Percentiles rank a stretch among this genome's conserved stretches.
Evolutionary conservation across 2,888 invertebrate species (phyloP).

Genomic region (Crossocerus cetratus): DNA sequence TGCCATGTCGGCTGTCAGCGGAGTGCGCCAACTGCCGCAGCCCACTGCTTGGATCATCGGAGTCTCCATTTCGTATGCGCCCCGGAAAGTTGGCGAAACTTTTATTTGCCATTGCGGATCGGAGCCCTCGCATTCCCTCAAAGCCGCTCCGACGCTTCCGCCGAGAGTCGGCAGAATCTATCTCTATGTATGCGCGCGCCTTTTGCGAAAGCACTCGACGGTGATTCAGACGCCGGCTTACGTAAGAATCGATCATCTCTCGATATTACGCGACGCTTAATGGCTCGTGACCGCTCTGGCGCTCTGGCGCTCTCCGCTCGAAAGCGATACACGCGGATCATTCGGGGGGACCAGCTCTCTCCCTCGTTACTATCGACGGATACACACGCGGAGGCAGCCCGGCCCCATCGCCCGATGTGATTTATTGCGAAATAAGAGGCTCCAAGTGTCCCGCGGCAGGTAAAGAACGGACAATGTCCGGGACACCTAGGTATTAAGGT

Average conservation of each 20-base stretch:
- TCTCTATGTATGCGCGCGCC: no score
- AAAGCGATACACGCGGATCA: slow-evolving; percentile 12
- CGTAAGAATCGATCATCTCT: slow-evolving; percentile 57
- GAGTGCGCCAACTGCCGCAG: slow-evolving; percentile 17
- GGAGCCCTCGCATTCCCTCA: no score
- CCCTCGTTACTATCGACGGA: slow-evolving; percentile 59
- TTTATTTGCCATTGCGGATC: no score
- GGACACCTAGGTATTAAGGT: slow-evolving; percentile 64
- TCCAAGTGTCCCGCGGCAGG: slow-evolving; percentile 56
- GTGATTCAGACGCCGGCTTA: slow-evolving; percentile 16
- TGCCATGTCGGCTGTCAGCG: neutral
- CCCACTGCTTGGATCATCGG: slow-evolving; percentile 24
- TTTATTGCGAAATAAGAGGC: slow-evolving; percentile 71
- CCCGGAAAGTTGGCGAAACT: neutral
- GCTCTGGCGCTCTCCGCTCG: slow-evolving; percentile 14
- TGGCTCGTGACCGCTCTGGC: slow-evolving; percentile 52
- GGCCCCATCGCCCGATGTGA: slow-evolving; percentile 62
- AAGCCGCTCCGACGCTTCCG: no score
- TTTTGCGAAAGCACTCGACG: no score
- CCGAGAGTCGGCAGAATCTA: no score
- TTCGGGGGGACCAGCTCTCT: slow-evolving; percentile 7
- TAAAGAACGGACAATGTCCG: slow-evolving; percentile 58
- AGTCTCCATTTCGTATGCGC: slow-evolving; percentile 16
- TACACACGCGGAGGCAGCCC: slow-evolving; percentile 42
- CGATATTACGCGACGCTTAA: slow-evolving; percentile 50